Conservation (phyloP, 2,797 vertebrate genomes). For the Cirrhinus molitorella region DNA sequence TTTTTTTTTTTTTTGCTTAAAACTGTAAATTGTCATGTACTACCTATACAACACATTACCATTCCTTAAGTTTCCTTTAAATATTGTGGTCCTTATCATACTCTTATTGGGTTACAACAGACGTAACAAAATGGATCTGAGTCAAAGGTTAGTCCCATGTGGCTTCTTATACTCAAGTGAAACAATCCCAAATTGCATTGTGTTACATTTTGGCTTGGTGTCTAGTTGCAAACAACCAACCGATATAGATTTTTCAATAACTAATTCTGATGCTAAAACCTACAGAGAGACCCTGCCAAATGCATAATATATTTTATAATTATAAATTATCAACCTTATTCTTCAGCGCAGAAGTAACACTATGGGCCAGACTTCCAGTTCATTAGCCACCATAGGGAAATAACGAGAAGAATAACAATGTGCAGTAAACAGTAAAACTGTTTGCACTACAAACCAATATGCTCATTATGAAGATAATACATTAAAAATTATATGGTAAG, state of each 20-base stretch:
- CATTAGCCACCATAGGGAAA: no score
- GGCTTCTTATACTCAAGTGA: neutral
- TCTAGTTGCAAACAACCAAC: neutral
- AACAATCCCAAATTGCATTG: neutral
- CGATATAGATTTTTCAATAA: neutral
- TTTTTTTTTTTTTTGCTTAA: neutral
- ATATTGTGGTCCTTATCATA: neutral
- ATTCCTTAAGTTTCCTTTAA: neutral
- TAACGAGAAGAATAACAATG: no score
- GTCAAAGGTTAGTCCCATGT: neutral
- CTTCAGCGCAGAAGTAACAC: no score
- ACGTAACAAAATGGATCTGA: neutral
- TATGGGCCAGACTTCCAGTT: no score
- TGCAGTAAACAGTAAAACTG: no score
- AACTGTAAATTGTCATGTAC: neutral
- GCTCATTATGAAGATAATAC: no score
- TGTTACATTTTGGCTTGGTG: neutral
- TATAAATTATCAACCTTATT: neutral
- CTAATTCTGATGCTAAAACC: neutral
- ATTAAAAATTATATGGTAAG: no score
- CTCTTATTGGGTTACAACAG: neutral
- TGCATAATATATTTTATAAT: neutral
- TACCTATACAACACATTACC: neutral
- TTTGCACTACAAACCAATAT: no score
- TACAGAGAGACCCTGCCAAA: neutral